Evolutionary conservation across 2,888 invertebrate genomes (phyloP).

Genomic region (Morpho helenor): DNA sequence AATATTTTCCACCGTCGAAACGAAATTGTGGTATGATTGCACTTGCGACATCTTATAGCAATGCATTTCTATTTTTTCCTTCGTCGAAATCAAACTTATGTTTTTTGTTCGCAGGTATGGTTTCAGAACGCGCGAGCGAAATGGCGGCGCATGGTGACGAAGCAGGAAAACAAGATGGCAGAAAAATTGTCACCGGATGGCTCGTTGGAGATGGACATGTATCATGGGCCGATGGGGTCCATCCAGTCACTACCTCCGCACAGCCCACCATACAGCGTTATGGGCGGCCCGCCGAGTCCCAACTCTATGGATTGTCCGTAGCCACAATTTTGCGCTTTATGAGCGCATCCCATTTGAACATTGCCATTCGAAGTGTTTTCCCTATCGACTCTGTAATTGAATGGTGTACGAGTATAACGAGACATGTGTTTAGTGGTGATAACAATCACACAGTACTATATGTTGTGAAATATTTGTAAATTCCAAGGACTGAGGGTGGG

Average conservation of each 20-base stretch:
- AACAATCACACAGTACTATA: constrained; percentile 15
- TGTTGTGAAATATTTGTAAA: constrained; percentile 22
- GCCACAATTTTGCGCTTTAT: constrained; percentile 70
- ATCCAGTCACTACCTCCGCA: constrained; percentile 83
- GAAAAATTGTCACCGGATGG: constrained; percentile 85
- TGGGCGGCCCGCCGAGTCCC: constrained; percentile 83
- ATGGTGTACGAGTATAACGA: constrained; percentile 27
- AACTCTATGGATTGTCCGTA: constrained; percentile 87
- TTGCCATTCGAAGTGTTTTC: constrained; percentile 28
- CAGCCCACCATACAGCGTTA: constrained; percentile 85
- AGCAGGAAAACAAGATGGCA: constrained; percentile 86
- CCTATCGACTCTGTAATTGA: constrained; percentile 20
- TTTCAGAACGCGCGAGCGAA: constrained; percentile 97
- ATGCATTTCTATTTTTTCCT: constrained; percentile 38
- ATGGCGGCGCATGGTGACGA: constrained; percentile 92
- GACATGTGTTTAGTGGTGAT: constrained; percentile 24
- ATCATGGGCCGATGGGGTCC: constrained; percentile 82
- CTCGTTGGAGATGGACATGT: constrained; percentile 82
- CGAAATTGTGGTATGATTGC: not conserved
- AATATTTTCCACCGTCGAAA: too few relatives aligned
- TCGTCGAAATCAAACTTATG: constrained; percentile 39
- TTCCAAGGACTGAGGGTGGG: constrained; percentile 2
- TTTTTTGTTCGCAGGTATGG: constrained; percentile 89
- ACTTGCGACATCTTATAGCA: constrained; percentile 43
- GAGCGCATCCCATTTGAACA: constrained; percentile 49